Conservation (phyloP, 2,888 invertebrate species). For the Galerucella calmariensis region DNA sequence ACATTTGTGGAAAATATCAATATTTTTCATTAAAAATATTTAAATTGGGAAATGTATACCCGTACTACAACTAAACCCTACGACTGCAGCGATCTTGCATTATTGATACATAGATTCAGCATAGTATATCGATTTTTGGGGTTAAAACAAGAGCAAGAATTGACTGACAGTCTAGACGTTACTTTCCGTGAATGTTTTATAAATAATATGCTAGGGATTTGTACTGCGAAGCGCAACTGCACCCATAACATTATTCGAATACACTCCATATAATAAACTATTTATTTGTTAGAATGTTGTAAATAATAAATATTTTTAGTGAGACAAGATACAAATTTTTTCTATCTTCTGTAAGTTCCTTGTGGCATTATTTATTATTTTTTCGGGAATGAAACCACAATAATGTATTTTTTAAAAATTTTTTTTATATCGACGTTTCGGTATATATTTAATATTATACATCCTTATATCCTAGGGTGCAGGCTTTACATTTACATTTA, state of each 20-base stretch:
- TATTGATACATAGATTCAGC: slow-evolving; percentile 15
- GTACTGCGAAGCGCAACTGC: neutral
- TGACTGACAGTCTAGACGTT: slow-evolving; percentile 28
- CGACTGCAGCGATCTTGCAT: slow-evolving; percentile 4
- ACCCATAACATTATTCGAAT: neutral
- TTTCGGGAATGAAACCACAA: too few species aligned
- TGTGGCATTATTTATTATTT: too few species aligned
- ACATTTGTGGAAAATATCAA: neutral
- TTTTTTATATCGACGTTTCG: too few species aligned
- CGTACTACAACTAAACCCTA: neutral
- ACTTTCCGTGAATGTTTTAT: slow-evolving; percentile 26
- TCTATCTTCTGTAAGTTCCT: too few species aligned
- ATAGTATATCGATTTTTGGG: slow-evolving; percentile 22
- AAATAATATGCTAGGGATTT: slow-evolving; percentile 3
- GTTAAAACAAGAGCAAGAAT: slow-evolving; percentile 25
- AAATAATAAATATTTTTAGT: too few species aligned
- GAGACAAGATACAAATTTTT: too few species aligned
- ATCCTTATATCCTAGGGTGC: too few species aligned
- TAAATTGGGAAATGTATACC: neutral
- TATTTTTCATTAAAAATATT: neutral
- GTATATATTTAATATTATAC: too few species aligned
- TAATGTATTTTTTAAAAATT: too few species aligned
- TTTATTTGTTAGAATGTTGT: neutral
- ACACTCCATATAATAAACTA: neutral
- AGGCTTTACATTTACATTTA: too few species aligned